phyloP scores from a whole-genome alignment of 2,888 invertebrate species.

The Monoplex corrugatus region DNA sequence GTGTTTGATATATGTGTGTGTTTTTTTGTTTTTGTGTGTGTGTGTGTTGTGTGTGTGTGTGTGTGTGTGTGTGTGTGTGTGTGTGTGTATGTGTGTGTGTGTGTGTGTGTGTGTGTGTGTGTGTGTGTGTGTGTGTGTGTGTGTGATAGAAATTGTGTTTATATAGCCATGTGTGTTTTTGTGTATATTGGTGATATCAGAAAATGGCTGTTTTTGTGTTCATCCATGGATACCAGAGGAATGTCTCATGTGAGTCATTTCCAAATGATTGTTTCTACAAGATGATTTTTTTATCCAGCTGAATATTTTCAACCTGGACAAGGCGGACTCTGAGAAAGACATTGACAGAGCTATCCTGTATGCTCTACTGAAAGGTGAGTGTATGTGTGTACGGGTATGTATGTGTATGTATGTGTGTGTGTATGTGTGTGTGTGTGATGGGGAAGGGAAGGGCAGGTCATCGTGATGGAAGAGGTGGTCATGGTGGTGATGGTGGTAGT shows the following conservation, averaged over 20 bases:
- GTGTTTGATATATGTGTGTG: conserved; percentile 27
- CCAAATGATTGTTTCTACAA: not conserved
- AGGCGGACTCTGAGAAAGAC: conserved; percentile 74
- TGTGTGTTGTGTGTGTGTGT: not conserved
- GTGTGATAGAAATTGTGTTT: not conserved
- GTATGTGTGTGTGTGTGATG: not conserved
- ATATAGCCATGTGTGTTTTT: too few species aligned
- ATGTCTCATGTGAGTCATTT: not conserved
- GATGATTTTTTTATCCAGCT: conserved; percentile 50
- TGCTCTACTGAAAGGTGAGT: conserved; percentile 78
- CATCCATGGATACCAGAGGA: not conserved
- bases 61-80: not conserved
- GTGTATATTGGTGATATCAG: not conserved
- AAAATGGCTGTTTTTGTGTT: not conserved
- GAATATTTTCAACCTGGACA: conserved; percentile 76
- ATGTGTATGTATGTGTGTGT: not conserved
- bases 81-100: not conserved
- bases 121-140: not conserved
- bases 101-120: not conserved
- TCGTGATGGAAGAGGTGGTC: too few species aligned
- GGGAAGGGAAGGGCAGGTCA: too few species aligned
- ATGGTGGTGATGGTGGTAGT: too few species aligned
- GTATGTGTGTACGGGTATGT: not conserved
- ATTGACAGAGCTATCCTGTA: conserved; percentile 79
- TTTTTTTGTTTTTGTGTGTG: not conserved